Evolutionary conservation across 2,113 vertebrate species (phyloP).

Genomic region (Mola mola): DNA sequence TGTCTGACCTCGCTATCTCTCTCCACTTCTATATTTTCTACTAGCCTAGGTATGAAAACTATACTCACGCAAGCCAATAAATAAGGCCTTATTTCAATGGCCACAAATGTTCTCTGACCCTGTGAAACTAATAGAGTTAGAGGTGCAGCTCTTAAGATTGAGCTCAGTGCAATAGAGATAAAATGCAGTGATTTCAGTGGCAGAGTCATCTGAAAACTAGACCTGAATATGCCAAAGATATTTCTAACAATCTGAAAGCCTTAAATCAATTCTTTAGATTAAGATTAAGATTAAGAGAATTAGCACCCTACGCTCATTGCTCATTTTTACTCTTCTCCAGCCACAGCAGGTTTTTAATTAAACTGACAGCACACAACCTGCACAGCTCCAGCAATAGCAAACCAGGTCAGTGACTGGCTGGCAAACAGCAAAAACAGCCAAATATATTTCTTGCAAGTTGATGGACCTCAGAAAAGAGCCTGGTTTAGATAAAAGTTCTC

Average conservation of each 20-base stretch:
- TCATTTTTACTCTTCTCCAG: not conserved
- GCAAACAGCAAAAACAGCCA: not conserved
- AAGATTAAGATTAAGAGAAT: too few relatives aligned
- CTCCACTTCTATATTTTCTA: slow-evolving; percentile 2
- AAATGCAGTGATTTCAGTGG: too few relatives aligned
- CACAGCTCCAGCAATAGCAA: not conserved
- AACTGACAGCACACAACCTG: not conserved
- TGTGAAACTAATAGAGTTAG: not conserved
- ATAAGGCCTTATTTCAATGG: slow-evolving; percentile 24
- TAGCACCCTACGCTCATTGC: not conserved
- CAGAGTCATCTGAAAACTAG: too few relatives aligned
- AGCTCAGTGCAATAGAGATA: too few relatives aligned
- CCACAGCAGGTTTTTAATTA: not conserved
- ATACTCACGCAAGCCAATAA: slow-evolving; percentile 4
- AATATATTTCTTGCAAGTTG: too few relatives aligned
- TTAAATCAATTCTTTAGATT: too few relatives aligned
- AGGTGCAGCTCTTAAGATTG: too few relatives aligned
- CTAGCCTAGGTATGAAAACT: not conserved
- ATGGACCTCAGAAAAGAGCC: not conserved
- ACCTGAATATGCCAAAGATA: too few relatives aligned
- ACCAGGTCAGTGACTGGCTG: not conserved
- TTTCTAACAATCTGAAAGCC: too few relatives aligned
- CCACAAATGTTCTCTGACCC: slow-evolving; percentile 19
- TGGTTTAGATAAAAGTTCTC: too few relatives aligned
- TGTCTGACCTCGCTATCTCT: slow-evolving; percentile 25